These are phyloP conservation scores for Drosophila yakuba DNA, from an alignment of 1,140 invertebrate genomes.

Conservation along the genomic window DNA sequence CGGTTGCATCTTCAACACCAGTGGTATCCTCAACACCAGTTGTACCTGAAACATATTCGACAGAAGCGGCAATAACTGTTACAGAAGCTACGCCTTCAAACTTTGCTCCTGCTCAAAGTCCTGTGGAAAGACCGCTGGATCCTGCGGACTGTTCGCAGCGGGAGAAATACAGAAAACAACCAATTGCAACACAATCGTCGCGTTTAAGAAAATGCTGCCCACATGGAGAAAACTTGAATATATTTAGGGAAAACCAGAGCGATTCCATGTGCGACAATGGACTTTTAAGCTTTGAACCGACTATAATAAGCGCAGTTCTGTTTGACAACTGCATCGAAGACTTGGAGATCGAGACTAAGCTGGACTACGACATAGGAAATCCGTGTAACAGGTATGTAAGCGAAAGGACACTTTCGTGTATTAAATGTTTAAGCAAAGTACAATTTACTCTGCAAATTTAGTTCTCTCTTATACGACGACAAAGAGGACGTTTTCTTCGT, in stretches of 20 bases:
- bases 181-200: conserved; percentile 38
- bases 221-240: conserved; percentile 71
- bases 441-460: conserved; percentile 43
- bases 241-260: conserved; percentile 72
- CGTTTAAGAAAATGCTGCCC: conserved; percentile 76
- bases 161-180: conserved; percentile 61
- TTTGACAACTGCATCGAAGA: conserved; percentile 83
- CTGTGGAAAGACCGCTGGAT: conserved; percentile 9
- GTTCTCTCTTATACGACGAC: conserved; percentile 74
- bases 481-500: conserved; percentile 69
- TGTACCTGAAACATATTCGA: neutral
- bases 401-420: neutral
- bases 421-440: neutral
- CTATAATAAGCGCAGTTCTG: conserved; percentile 67
- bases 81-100: neutral
- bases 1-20: neutral
- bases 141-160: conserved; percentile 76
- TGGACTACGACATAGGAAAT: conserved; percentile 75
- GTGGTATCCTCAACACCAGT: neutral
- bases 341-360: conserved; percentile 53
- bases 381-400: conserved; percentile 74
- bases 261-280: conserved; percentile 69
- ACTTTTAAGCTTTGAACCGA: conserved; percentile 58
- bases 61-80: neutral
- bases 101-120: neutral